Evolutionary conservation across 1,140 invertebrate species (phyloP).

Genomic region (Lineus longissimus): DNA sequence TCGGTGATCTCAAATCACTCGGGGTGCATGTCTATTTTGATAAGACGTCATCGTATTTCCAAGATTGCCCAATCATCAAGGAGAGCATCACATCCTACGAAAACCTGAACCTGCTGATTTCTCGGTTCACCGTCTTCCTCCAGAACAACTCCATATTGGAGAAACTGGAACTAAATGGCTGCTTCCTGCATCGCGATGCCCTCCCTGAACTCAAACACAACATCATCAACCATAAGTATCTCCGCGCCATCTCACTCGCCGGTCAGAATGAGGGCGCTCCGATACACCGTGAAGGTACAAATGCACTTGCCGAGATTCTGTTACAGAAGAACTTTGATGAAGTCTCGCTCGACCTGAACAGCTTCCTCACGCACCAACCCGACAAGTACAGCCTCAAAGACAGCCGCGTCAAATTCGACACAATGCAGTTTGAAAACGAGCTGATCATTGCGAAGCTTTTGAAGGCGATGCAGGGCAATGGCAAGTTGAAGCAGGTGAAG

Average conservation of each 20-base stretch:
- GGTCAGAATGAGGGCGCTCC: background rate
- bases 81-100: background rate
- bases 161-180: background rate
- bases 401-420: background rate
- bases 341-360: background rate
- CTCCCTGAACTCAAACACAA: background rate
- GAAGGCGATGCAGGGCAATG: background rate
- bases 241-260: background rate
- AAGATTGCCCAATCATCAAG: background rate
- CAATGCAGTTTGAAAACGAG: background rate
- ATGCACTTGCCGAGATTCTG: background rate
- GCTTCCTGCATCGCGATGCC: background rate
- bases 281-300: background rate
- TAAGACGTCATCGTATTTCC: background rate
- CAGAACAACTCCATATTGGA: slow-evolving; percentile 1
- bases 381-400: background rate
- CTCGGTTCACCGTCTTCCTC: background rate
- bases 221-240: background rate
- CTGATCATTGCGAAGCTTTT: background rate
- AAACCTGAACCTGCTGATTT: background rate
- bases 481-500: background rate
- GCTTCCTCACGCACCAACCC: background rate
- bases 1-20: background rate
- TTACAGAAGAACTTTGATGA: background rate
- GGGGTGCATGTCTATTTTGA: background rate